A percentile compares a stretch with the other conserved stretches of the same genome.
Conservation (phyloP, 2,113 vertebrate species). For the Dissostichus mawsoni region DNA sequence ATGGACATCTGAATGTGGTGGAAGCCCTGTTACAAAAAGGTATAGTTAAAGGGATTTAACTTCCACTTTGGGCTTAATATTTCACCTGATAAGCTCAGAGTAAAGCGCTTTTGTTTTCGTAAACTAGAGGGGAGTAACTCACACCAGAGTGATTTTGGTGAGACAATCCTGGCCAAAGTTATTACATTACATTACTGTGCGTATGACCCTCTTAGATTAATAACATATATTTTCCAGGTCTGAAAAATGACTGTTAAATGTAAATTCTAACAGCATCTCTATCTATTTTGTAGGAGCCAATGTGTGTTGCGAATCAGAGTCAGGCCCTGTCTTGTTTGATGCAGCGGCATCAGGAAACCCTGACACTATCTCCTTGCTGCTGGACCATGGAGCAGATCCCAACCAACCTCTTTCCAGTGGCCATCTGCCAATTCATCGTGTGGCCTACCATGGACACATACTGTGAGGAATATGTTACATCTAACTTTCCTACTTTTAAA, state of each 20-base stretch:
- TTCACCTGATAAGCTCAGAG: neutral
- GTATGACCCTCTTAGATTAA: too few relatives aligned
- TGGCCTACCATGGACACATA: conserved; percentile 92
- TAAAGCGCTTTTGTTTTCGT: neutral
- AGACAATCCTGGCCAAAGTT: too few relatives aligned
- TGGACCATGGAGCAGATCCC: conserved; percentile 93
- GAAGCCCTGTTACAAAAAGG: conserved; percentile 91
- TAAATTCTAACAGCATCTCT: conserved; percentile 3
- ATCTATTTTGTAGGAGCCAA: conserved; percentile 84
- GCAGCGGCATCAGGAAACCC: conserved; percentile 93
- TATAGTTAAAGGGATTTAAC: conserved; percentile 46
- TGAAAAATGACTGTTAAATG: neutral
- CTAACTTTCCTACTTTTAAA: neutral
- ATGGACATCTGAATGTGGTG: conserved; percentile 89
- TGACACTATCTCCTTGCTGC: conserved; percentile 88
- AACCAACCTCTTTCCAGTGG: conserved; percentile 91
- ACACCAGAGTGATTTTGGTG: neutral
- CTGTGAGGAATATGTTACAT: conserved; percentile 84
- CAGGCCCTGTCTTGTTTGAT: conserved; percentile 91
- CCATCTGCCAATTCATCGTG: conserved; percentile 94
- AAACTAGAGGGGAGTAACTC: neutral
- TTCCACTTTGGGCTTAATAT: neutral
- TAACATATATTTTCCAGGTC: neutral
- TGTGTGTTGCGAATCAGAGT: conserved; percentile 88
- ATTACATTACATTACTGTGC: neutral